Base-by-base conservation (phyloP, 2,797 vertebrate genomes). In the Capromys pilorides region DNA sequence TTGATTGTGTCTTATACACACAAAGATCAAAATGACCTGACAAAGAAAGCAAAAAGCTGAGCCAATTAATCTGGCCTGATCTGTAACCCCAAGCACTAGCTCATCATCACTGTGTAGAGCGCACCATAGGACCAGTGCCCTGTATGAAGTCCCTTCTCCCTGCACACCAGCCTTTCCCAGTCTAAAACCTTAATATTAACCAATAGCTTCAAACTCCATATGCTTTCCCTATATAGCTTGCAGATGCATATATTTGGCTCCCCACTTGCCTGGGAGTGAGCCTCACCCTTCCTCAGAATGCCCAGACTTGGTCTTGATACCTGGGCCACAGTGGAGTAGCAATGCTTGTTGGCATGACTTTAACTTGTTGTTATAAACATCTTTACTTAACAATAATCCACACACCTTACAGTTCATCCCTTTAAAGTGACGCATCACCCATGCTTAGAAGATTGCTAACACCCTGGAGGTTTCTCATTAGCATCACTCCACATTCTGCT, bases 161-260 rank as follows among this genome's bases (percentile, higher is more conserved):
- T 19, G 31, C 64, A 66, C n/a, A 14, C 2, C 26, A 39, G 11
- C 4, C 7, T 41, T 54, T 12, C 24, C 21, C 6, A 12, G 12
- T 1, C 31, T 45, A 54, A 18, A 71, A 80, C 1, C 0, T 9
- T 36, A 59, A 13, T 3, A 6, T 5, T 13, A 21, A 22, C 2
- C 16, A 12, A 33, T 0, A 2, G 54, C 16, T 1, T 2, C 57
- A 26, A 54, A 61, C 11, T 61, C 3, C 1, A 24, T 0, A 4
- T 1, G 5, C 7, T 2, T 31, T 13, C 0, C n/a, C 1, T 1
- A 39, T 62, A 12, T 54, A 14, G 51, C 12, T 54, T 54, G 18
- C 39, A 71, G 36, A 4, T 0, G 9, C 66, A 33, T 2, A 0
- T 21, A 14, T 22, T 11, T 18, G 10, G 57, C 45, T 8, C 45